Conservation (phyloP, 2,888 invertebrate species). For the Aspidapion aeneum region DNA sequence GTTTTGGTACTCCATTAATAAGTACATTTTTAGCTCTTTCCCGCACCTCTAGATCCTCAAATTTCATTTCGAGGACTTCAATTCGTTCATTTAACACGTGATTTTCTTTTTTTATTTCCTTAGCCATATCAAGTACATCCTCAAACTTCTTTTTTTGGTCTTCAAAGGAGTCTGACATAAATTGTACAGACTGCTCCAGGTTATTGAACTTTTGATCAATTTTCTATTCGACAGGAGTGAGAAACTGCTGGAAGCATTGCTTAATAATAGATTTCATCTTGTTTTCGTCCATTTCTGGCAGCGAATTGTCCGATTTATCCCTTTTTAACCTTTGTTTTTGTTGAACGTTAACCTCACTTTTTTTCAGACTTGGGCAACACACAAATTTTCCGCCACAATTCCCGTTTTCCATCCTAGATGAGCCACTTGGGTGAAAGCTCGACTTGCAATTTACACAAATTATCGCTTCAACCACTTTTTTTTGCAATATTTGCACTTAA, state of each 20-base stretch:
- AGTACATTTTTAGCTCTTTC: conserved; percentile 10
- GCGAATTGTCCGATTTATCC: not conserved
- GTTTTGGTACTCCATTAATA: conserved; percentile 9
- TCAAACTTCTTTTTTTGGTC: conserved; percentile 8
- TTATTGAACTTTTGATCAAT: conserved; percentile 2
- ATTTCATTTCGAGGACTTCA: conserved; percentile 2
- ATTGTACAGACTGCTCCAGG: conserved; percentile 13
- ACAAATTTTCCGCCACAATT: conserved; percentile 5
- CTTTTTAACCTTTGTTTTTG: not conserved
- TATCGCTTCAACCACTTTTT: conserved; percentile 6
- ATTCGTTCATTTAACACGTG: conserved; percentile 7
- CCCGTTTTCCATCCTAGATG: conserved; percentile 2
- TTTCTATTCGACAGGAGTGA: conserved; percentile 1
- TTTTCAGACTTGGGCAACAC: conserved; percentile 3
- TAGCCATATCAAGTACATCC: not conserved
- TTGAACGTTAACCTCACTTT: conserved; percentile 12
- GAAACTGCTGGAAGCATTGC: conserved; percentile 3
- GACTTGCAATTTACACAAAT: not conserved
- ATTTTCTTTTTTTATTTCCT: conserved; percentile 10
- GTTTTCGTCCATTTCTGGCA: conserved; percentile 10
- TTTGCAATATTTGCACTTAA: conserved; percentile 15
- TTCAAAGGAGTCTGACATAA: conserved; percentile 11
- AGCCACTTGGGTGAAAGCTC: conserved; percentile 2
- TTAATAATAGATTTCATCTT: conserved; percentile 7
- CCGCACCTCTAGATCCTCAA: conserved; percentile 7